Evolutionary conservation across 1,140 invertebrate species (phyloP), one percentile per base, ranked within the genome.

Genomic region (Lepidurus packardi): DNA sequence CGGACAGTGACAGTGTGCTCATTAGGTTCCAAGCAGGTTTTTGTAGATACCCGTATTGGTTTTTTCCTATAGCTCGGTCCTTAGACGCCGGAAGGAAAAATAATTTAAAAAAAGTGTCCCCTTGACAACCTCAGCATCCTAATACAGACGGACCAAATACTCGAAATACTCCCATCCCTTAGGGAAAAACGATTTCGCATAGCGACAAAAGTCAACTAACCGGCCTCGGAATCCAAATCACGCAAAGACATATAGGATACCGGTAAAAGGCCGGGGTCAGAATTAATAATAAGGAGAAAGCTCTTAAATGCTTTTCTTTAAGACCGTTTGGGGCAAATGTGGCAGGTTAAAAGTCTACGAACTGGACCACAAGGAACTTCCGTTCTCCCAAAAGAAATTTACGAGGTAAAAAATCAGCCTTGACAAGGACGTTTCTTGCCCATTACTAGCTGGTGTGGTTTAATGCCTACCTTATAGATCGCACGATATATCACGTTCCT

Each of bases 361-460:
- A 34, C 34, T 34, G 34, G 34, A 21, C 8, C 53, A 65, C 1
- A 65, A 65, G 53, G 53, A 65, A 65, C 53, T 65, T 65, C 53
- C 53, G 16, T 65, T 65, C 53, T 21, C 53, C 34, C 34, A 34
- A 34, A 34, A 34, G 34, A 65, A 21, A 65, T n/a, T 21, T 16
- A 65, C 16, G 13, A 9, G 53, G 53, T 21, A 21, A 65, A 65
- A 7, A 65, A 65, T n/a, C 16, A 65, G 53, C 53, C 53, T 65
- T 65, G 53, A 65, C 53, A 65, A 65, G 53, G 53, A 65, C 53
- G 13, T 16, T 65, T 65, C 21, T 65, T 65, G 53, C n/a, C 21
- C 13, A 65, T 65, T 65, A 65, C 21, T n/a, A 16, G 53, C 53
- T 65, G 6, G 34, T 65, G 9, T 65, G 6, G 53, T 65, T 47